Evolutionary conservation across 23 tunicate genomes (phyloP), one percentile per base, ranked within the genome.

Genomic region (Halocynthia roretzi): DNA sequence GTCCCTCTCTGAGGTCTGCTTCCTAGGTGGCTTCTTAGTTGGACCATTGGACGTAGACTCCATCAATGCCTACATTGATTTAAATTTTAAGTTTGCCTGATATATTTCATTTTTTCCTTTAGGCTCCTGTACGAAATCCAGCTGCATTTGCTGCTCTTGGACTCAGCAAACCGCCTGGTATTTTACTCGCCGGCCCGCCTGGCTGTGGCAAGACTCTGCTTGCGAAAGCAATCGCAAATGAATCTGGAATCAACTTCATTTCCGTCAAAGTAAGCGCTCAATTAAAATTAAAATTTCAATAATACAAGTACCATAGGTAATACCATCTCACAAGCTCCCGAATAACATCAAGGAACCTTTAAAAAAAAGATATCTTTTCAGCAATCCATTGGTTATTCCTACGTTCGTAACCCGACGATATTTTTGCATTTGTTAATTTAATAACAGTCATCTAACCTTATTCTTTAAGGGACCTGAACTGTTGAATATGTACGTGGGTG

Each of bases 401-500:
- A 10, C 12, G 62, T 56, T 56, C 12, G 62, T 56, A 10, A n/a
- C n/a, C 12, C 62, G 62, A 12, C 10, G 10, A 12, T 12, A 56
- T n/a, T 58, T 58, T 58, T n/a, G 4, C 15, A 15, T 14, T 58
- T 58, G 5, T n/a, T 58, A 58, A 58, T 15, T 14, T 15, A 14
- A 58, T 58, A n/a, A 58, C 15, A 14, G 15, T 58, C 63, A 58
- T 58, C 17, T 58, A 14, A 14, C 17, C 4, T 31, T 31, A 31
- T 31, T 31, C 44, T 31, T 31, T 54, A 44, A 74, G 78, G 98
- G 98, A 6, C 98, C 98, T 11, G 98, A 93, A 72, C 71, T 93
- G 6, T 83, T 93, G 51, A 93, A 93, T 60, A 93, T 86, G 93
- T 93, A 93, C 81, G 98, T 93, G 5, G 98, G 97, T 71, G 98